Conservation (phyloP, 1,140 invertebrate species). For the Battus philenor region DNA sequence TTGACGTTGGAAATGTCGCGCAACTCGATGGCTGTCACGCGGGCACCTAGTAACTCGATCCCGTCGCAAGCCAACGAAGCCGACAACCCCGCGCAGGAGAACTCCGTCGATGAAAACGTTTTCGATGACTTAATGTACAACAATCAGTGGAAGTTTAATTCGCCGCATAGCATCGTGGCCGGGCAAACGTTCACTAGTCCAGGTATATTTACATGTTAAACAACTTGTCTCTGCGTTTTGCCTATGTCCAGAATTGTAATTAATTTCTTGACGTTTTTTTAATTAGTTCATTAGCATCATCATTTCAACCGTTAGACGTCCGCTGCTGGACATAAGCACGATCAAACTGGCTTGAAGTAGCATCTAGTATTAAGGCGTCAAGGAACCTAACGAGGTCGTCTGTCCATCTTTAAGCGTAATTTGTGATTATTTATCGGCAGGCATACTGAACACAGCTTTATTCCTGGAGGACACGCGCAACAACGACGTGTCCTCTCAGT, state of each 20-base stretch:
- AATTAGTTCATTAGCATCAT: no score
- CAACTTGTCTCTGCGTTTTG: no score
- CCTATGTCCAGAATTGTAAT: no score
- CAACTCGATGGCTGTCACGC: slow-evolving; percentile 77
- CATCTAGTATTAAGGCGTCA: no score
- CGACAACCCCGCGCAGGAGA: slow-evolving; percentile 48
- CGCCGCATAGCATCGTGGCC: slow-evolving; percentile 31
- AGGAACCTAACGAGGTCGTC: no score
- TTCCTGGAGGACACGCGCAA: slow-evolving; percentile 44
- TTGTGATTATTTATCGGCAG: slow-evolving; percentile 20
- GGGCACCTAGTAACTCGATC: slow-evolving; percentile 38
- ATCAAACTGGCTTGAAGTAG: no score
- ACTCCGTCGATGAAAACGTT: slow-evolving; percentile 45
- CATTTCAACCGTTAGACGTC: no score
- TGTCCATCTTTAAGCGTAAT: no score
- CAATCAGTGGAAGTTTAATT: slow-evolving; percentile 47
- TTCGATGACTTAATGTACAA: slow-evolving; percentile 33
- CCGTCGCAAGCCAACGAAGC: slow-evolving; percentile 24
- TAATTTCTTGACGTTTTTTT: no score
- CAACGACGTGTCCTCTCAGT: slow-evolving; percentile 33
- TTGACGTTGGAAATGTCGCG: slow-evolving; percentile 84
- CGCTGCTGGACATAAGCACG: no score
- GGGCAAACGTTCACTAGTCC: slow-evolving; percentile 37
- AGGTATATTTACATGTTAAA: no score
- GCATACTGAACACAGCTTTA: slow-evolving; percentile 38